phyloP scores from a whole-genome alignment of 2,113 vertebrate genomes.

The Dasyurus viverrinus region DNA sequence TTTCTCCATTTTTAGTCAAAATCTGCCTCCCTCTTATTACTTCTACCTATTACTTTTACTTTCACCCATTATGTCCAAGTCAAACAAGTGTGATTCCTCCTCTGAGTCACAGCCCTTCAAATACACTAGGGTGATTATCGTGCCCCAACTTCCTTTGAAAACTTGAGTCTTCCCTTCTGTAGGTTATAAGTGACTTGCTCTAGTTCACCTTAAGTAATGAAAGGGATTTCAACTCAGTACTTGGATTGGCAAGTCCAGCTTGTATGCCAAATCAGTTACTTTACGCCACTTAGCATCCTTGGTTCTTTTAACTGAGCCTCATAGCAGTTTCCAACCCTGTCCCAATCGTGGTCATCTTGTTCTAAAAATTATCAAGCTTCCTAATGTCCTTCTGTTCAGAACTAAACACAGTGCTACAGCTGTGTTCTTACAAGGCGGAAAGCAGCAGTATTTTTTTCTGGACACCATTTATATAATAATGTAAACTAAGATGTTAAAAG shows the following conservation, averaged over 20 bases:
- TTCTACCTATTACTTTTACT: neutral
- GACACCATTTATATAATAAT: neutral
- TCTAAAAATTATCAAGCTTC: neutral
- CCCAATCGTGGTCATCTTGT: neutral
- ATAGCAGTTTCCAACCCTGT: neutral
- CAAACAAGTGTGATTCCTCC: neutral
- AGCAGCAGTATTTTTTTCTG: neutral
- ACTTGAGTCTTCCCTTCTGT: neutral
- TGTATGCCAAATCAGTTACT: neutral
- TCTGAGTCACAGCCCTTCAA: neutral
- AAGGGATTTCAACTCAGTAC: neutral
- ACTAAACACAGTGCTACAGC: neutral
- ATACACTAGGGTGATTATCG: neutral
- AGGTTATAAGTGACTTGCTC: neutral
- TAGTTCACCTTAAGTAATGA: neutral
- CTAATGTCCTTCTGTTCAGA: neutral
- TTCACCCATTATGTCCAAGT: neutral
- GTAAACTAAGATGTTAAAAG: neutral
- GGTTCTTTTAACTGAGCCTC: neutral
- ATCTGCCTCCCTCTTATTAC: neutral
- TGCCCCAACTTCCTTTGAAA: neutral
- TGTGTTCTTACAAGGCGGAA: neutral
- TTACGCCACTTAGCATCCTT: neutral
- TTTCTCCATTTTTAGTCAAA: neutral
- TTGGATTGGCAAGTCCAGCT: neutral